These are phyloP conservation scores for Drosophila burlai DNA, from an alignment of 1,140 invertebrate species.

Conservation along the genomic window DNA sequence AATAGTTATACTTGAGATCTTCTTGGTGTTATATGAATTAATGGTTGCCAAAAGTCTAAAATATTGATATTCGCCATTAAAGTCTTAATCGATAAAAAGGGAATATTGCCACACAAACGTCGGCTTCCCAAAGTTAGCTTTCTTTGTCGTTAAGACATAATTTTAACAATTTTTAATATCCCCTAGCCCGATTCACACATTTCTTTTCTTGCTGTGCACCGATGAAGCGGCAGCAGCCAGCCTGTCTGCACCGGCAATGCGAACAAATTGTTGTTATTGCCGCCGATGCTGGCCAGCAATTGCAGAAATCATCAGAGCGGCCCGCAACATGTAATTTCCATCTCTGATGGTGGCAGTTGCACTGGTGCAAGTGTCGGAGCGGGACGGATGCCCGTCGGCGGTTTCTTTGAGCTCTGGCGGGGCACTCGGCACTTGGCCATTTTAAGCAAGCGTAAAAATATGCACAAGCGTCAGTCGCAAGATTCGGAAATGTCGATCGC, in stretches of 20 bases:
- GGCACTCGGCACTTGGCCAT: conserved; percentile 32
- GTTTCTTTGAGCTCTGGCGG: conserved; percentile 58
- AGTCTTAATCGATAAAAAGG: too few relatives aligned
- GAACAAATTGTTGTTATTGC: conserved; percentile 49
- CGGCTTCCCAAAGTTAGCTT: not conserved
- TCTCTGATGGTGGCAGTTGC: conserved; percentile 52
- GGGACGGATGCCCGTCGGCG: conserved; percentile 47
- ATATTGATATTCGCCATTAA: too few relatives aligned
- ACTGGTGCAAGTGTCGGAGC: not conserved
- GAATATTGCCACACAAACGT: too few relatives aligned
- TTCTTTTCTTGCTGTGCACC: not conserved
- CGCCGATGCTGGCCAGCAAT: conserved; percentile 65
- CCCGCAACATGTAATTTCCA: conserved; percentile 71
- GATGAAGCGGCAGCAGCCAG: conserved; percentile 59
- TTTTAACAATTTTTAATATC: not conserved
- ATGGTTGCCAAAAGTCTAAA: too few relatives aligned
- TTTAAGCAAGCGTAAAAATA: conserved; percentile 80
- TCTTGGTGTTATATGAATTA: too few relatives aligned
- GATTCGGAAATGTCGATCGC: conserved; percentile 31
- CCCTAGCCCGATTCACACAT: not conserved
- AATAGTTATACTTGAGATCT: too few relatives aligned
- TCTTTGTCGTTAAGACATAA: not conserved
- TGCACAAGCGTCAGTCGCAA: conserved; percentile 40
- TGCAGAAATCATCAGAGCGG: conserved; percentile 78
- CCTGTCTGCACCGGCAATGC: conserved; percentile 54